Base-by-base conservation (phyloP, 2,888 invertebrate genomes). In the Helobdella robusta region DNA sequence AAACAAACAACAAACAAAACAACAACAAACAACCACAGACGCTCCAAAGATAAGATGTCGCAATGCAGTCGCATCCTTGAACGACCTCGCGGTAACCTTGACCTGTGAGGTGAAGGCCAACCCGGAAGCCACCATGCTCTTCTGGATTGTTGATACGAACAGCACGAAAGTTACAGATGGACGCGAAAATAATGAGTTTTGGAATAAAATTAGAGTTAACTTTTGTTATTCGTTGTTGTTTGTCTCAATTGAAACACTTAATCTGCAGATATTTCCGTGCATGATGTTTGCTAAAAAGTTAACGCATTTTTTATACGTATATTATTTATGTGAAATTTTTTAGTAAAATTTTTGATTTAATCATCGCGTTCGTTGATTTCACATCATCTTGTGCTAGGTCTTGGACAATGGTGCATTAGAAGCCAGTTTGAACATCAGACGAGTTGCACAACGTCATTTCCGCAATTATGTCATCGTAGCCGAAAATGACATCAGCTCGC, bases 21-120 rank as follows among this genome's bases (percentile, higher is more conserved):
- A n/a, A n/a, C n/a, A n/a, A n/a, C n/a, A n/a, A n/a, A n/a, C n/a
- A n/a, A n/a, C n/a, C n/a, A n/a, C 25, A 56, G 56, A 56, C 32
- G 32, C 30, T 56, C 56, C 56, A 56, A 8, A n/a, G 56, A 56
- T 56, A n/a, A 56, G 32, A 32, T 56, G 56, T 28, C 56, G 32
- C n/a, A 6, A 25, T 20, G 28, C 56, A 25, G 28, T 56, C 3
- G 56, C 56, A 30, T n/a, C 20, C 25, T 28, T 1, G 6, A 32
- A 32, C 20, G 56, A 56, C 1, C 8, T 30, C 6, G 28, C 20
- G 3, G 32, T 56, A 8, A 28, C 28, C n/a, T 32, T 56, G n/a
- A n/a, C 18, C 56, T 56, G 56, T 32, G 28, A 56, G 32, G 56
- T 56, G n/a, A 56, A 56, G 32, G 56, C 56, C 32, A 56, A 56